A percentile compares a stretch with the other conserved stretches of the same genome.
Conservation (phyloP, 1,140 invertebrate species). For the Drosophila orosa region DNA sequence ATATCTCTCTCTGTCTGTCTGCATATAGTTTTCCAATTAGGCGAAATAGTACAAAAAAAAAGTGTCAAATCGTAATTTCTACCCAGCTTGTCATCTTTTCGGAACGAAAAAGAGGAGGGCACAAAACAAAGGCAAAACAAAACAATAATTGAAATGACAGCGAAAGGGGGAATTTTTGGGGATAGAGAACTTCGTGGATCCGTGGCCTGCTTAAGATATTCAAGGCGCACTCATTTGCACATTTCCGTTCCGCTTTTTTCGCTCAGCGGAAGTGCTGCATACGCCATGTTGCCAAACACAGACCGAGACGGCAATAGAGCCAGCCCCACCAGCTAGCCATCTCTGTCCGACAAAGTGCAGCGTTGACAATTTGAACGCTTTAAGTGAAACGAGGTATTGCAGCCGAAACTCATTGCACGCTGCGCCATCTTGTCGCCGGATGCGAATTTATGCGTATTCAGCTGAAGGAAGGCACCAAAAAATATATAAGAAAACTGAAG, state of each 20-base stretch:
- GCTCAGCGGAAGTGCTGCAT: conserved; percentile 53
- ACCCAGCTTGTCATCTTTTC: conserved; percentile 61
- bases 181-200: conserved; percentile 11
- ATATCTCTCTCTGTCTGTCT: conserved; percentile 25
- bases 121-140: conserved; percentile 23
- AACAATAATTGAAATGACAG: conserved; percentile 45
- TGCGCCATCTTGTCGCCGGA: conserved; percentile 76
- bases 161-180: neutral
- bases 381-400: conserved; percentile 58
- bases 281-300: conserved; percentile 52
- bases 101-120: neutral
- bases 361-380: conserved; percentile 65
- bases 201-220: conserved; percentile 68
- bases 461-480: conserved; percentile 42
- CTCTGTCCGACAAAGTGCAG: conserved; percentile 49
- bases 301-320: conserved; percentile 12
- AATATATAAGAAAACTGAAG: conserved; percentile 4
- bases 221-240: conserved; percentile 75
- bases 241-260: conserved; percentile 66
- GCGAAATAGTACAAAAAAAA: conserved; percentile 43
- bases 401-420: conserved; percentile 32
- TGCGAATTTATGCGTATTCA: conserved; percentile 80
- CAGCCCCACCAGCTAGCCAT: neutral
- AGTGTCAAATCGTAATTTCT: conserved; percentile 31
- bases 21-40: conserved; percentile 75